These are phyloP conservation scores for Goniozus legneri DNA, from an alignment of 1,140 invertebrate genomes.

Conservation along the genomic window DNA sequence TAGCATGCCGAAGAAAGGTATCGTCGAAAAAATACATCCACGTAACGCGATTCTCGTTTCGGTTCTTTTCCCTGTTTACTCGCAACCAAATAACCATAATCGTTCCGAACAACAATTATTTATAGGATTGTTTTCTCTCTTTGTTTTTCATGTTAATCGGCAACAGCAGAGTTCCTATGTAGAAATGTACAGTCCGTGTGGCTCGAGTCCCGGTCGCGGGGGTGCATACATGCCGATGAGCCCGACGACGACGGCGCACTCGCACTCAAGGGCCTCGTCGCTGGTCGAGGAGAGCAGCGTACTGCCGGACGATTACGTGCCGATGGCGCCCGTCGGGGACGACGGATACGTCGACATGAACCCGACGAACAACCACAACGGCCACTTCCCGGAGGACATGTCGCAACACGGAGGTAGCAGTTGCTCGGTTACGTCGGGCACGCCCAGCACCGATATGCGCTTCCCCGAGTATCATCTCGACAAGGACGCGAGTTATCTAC, in stretches of 20 bases:
- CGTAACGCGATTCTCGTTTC: no score
- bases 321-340: slow-evolving; percentile 60
- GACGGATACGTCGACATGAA: slow-evolving; percentile 69
- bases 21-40: no score
- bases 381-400: slow-evolving; percentile 52
- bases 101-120: background rate
- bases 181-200: slow-evolving; percentile 58
- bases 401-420: slow-evolving; percentile 60
- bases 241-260: slow-evolving; percentile 43
- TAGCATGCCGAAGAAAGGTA: no score
- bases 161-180: slow-evolving; percentile 55
- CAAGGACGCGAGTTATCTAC: slow-evolving; percentile 63
- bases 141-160: no score
- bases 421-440: slow-evolving; percentile 72
- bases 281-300: slow-evolving; percentile 38
- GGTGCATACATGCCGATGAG: slow-evolving; percentile 60
- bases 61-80: no score
- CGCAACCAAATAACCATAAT: background rate
- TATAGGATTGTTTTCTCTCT: background rate
- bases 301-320: slow-evolving; percentile 60
- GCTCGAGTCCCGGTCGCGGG: slow-evolving; percentile 47
- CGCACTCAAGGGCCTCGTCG: slow-evolving; percentile 45
- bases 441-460: slow-evolving; percentile 61
- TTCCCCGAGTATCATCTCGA: slow-evolving; percentile 66
- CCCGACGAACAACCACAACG: slow-evolving; percentile 43